phyloP scores from a whole-genome alignment of 2,888 invertebrate species.

The Standfussiana lucernea region DNA sequence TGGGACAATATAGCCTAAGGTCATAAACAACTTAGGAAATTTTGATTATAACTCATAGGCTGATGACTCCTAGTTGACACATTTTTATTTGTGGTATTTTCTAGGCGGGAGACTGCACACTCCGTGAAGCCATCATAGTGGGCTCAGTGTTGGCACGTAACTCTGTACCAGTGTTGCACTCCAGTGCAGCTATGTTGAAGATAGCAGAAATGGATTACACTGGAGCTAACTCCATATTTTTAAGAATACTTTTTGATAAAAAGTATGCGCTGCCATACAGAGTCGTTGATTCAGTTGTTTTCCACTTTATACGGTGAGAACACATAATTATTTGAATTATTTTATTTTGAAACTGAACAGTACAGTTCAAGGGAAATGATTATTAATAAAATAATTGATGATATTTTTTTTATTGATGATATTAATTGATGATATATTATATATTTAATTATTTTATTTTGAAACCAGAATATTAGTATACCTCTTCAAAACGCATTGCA shows the following conservation, averaged over 20 bases:
- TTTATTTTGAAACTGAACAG: neutral
- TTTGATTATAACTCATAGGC: neutral
- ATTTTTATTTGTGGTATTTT: conserved; percentile 46
- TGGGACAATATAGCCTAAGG: neutral
- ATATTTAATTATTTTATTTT: neutral
- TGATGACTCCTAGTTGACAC: neutral
- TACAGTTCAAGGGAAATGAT: neutral
- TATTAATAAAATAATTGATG: no score
- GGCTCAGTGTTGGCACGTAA: conserved; percentile 97
- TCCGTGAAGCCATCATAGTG: conserved; percentile 98
- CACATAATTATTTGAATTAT: neutral
- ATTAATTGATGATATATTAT: no score
- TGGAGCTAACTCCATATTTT: conserved; percentile 98
- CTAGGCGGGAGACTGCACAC: conserved; percentile 97
- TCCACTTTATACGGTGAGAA: conserved; percentile 96
- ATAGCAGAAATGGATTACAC: conserved; percentile 99
- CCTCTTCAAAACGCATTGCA: neutral
- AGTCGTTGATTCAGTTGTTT: conserved; percentile 98
- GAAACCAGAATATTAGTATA: neutral
- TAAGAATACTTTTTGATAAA: conserved; percentile 98
- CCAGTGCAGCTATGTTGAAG: conserved; percentile 98
- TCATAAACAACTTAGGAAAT: neutral
- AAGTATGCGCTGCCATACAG: conserved; percentile 99
- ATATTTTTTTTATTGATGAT: no score
- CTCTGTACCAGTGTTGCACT: conserved; percentile 98